Conservation (phyloP, 2,888 invertebrate species). For the Notodonta dromedarius region DNA sequence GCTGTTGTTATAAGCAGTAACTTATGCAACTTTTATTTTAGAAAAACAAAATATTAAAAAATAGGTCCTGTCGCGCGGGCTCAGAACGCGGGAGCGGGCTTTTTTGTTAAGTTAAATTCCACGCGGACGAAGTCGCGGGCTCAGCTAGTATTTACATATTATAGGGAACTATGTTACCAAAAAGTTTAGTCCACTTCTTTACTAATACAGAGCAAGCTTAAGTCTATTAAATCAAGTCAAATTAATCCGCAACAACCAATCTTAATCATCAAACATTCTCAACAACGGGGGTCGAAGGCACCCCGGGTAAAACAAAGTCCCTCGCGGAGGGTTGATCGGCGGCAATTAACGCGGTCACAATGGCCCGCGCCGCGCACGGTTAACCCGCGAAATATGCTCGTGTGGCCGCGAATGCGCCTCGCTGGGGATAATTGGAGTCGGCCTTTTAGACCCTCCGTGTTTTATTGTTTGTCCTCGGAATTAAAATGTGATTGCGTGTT, state of each 20-base stretch:
- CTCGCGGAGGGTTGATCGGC: conserved; percentile 36
- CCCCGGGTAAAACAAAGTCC: conserved; percentile 29
- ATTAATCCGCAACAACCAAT: conserved; percentile 4
- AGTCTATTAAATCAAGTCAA: background rate
- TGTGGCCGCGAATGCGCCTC: conserved; percentile 40
- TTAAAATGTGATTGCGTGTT: conserved; percentile 25
- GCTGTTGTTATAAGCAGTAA: too few relatives aligned
- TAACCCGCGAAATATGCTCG: conserved; percentile 59
- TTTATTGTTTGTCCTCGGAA: conserved; percentile 33
- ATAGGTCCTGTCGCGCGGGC: too few relatives aligned
- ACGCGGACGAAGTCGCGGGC: too few relatives aligned
- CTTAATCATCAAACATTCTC: conserved; percentile 12
- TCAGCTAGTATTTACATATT: too few relatives aligned
- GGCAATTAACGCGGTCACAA: conserved; percentile 48
- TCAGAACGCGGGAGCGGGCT: too few relatives aligned
- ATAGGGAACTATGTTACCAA: too few relatives aligned
- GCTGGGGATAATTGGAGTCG: conserved; percentile 30
- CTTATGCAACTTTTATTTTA: too few relatives aligned
- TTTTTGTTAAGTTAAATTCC: too few relatives aligned
- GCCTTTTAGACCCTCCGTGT: conserved; percentile 22
- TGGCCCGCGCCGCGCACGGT: conserved; percentile 33
- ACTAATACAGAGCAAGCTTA: too few relatives aligned
- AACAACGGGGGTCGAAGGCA: conserved; percentile 16
- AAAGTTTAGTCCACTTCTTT: too few relatives aligned
- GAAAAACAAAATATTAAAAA: too few relatives aligned